phyloP scores from a whole-genome alignment of 2,113 vertebrate species.

The Pseudorectes ferrugineus region DNA sequence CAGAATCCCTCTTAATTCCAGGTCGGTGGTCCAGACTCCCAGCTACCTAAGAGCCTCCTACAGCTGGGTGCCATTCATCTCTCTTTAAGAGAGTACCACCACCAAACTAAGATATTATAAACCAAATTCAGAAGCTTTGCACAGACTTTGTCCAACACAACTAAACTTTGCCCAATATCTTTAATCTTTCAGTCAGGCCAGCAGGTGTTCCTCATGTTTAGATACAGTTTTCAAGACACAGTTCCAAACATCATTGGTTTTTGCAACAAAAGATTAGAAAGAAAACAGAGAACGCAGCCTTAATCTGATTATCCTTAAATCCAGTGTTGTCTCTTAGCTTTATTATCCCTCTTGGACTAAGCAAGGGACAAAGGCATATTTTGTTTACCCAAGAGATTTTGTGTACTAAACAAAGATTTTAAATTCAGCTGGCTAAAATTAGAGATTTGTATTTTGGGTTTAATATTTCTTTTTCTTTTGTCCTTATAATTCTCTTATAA shows the following conservation, averaged over 20 bases:
- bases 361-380: background rate
- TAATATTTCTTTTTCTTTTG: background rate
- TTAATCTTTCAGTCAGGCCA: background rate
- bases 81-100: background rate
- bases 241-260: background rate
- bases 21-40: background rate
- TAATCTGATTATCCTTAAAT: conserved; percentile 48
- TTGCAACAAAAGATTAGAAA: background rate
- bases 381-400: conserved; percentile 14
- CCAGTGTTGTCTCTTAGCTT: background rate
- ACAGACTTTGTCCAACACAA: background rate
- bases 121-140: background rate
- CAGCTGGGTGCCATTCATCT: background rate
- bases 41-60: background rate
- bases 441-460: background rate
- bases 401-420: background rate
- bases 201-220: background rate
- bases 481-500: background rate
- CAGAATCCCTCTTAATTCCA: background rate
- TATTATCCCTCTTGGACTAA: background rate
- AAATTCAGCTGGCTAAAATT: background rate
- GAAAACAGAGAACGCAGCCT: background rate
- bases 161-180: background rate
- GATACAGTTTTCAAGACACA: background rate
- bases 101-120: background rate